Evolutionary conservation across 2,113 vertebrate genomes (phyloP).

Genomic region (Peucedramus taeniatus): DNA sequence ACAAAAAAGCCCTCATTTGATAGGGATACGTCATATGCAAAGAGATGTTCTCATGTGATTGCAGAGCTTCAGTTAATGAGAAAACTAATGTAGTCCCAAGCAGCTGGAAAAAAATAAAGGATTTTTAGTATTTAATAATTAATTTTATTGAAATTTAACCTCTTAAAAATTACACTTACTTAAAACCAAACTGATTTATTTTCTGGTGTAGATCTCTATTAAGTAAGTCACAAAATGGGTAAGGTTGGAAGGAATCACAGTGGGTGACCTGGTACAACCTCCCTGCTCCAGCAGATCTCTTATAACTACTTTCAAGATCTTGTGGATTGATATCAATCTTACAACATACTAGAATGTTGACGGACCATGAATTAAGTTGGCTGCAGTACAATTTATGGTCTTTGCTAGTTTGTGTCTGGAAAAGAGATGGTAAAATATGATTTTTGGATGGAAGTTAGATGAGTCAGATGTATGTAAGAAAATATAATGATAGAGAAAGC

Average conservation of each 20-base stretch:
- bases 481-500: not conserved
- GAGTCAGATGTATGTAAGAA: not conserved
- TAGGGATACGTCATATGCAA: not conserved
- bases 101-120: not conserved
- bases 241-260: not conserved
- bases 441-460: not conserved
- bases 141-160: not conserved
- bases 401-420: constrained; percentile 34
- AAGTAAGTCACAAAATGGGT: not conserved
- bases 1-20: not conserved
- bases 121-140: not conserved
- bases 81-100: not conserved
- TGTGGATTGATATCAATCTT: not conserved
- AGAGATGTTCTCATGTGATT: not conserved
- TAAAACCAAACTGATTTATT: not conserved
- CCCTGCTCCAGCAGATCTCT: not conserved
- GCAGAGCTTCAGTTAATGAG: not conserved
- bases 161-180: not conserved
- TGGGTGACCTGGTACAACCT: not conserved
- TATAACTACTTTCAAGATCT: constrained; percentile 5
- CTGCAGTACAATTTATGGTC: not conserved
- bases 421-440: not conserved
- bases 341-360: not conserved
- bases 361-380: constrained; percentile 15
- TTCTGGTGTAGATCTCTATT: not conserved